Evolutionary conservation across 2,113 vertebrate species (phyloP).

Genomic region (Leucosticte australis): DNA sequence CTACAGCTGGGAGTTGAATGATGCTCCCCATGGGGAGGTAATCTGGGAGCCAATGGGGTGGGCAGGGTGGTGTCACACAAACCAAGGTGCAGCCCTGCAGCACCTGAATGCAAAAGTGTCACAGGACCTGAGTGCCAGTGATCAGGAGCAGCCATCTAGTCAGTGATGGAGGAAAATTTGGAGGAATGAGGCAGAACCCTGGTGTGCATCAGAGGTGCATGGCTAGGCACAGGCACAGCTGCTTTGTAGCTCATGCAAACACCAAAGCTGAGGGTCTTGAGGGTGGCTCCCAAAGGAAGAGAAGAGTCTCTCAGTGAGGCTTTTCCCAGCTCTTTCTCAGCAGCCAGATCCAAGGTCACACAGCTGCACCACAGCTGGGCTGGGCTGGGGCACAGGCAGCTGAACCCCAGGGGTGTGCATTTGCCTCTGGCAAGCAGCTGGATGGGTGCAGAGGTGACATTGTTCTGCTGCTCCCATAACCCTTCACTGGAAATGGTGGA

Average conservation of each 20-base stretch:
- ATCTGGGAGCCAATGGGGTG: background rate
- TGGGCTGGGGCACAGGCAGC: background rate
- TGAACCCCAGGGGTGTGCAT: background rate
- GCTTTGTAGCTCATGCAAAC: background rate
- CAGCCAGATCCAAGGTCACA: background rate
- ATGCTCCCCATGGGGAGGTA: background rate
- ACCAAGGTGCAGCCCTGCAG: background rate
- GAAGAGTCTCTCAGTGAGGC: background rate
- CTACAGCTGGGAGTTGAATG: background rate
- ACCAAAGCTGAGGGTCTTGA: background rate
- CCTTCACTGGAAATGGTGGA: background rate
- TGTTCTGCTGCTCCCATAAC: background rate
- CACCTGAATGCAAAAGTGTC: background rate
- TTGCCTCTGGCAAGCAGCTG: background rate
- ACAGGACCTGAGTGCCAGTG: background rate
- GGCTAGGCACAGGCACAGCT: background rate
- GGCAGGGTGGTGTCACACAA: background rate
- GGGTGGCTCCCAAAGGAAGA: background rate
- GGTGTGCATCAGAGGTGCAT: background rate
- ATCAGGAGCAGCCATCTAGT: background rate
- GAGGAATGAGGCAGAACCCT: background rate
- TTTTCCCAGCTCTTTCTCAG: background rate
- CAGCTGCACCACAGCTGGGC: background rate
- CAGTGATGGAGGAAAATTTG: background rate
- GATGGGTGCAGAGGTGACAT: background rate